Evolutionary conservation across 35 echinoderm and acorn worm species (phyloP).

Genomic region (Ophiothrix spiculata): DNA sequence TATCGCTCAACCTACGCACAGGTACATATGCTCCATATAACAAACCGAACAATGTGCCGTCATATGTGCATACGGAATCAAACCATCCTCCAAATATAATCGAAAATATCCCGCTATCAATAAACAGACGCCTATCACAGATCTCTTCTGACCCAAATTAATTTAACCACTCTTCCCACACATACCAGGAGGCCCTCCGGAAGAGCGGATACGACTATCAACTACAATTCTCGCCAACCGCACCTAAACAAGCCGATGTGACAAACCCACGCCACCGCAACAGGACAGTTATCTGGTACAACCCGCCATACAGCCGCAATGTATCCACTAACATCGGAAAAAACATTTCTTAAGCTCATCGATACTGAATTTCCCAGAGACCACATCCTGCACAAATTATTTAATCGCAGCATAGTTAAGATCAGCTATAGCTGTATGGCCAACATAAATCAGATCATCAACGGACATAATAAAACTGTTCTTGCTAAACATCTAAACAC

Average conservation of each 20-base stretch:
- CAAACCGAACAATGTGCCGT: neutral
- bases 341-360: slow-evolving; percentile 19
- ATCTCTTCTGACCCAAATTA: neutral
- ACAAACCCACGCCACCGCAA: neutral
- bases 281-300: slow-evolving; percentile 32
- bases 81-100: slow-evolving; percentile 27
- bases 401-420: slow-evolving; percentile 17
- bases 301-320: slow-evolving; percentile 37
- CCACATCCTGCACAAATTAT: neutral
- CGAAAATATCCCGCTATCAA: slow-evolving; percentile 1
- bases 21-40: neutral
- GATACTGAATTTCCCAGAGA: slow-evolving; percentile 8
- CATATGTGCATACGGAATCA: slow-evolving; percentile 4
- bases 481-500: neutral
- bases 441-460: neutral
- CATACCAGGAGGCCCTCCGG: slow-evolving; percentile 12
- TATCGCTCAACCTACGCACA: neutral
- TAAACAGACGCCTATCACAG: neutral
- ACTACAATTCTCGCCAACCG: neutral
- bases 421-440: slow-evolving; percentile 13
- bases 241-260: neutral
- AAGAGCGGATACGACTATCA: neutral
- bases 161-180: slow-evolving; percentile 19
- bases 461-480: neutral
- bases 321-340: slow-evolving; percentile 37